Conservation (phyloP, 2,113 vertebrate genomes). For the Ptilorrhoa leucosticta region DNA sequence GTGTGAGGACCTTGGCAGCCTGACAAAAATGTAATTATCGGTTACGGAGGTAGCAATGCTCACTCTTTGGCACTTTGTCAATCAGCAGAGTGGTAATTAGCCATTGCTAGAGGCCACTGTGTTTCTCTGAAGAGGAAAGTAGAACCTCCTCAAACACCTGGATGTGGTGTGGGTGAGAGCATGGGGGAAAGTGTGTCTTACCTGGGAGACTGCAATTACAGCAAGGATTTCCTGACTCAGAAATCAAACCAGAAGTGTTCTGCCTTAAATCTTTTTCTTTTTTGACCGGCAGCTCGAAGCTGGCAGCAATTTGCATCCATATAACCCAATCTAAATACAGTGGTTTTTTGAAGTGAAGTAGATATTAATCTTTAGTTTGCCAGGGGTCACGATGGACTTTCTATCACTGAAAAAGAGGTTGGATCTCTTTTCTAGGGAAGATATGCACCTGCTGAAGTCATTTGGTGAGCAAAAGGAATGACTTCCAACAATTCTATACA, state of each 20-base stretch:
- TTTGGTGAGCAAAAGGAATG: not conserved
- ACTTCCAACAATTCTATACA: not conserved
- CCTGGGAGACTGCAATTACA: conserved; percentile 17
- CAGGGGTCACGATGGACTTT: not conserved
- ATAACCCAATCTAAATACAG: not conserved
- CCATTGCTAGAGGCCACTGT: not conserved
- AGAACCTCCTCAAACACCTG: conserved; percentile 26
- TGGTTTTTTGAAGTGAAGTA: not conserved
- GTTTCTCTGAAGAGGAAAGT: not conserved
- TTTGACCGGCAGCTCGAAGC: not conserved
- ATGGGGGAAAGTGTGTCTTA: not conserved
- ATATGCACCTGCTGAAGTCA: not conserved
- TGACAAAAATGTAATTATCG: conserved; percentile 24
- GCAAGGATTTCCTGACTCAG: not conserved
- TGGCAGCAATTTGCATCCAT: not conserved
- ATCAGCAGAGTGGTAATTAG: conserved; percentile 37
- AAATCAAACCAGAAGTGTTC: not conserved
- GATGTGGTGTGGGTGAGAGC: not conserved
- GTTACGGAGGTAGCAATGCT: not conserved
- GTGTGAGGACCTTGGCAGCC: conserved; percentile 21
- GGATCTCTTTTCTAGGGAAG: not conserved
- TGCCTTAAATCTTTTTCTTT: not conserved
- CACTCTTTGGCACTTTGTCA: not conserved
- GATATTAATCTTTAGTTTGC: not conserved
- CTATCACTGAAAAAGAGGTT: not conserved